Percentiles rank a stretch among this genome's conserved stretches.
Conservation (phyloP, 2,113 vertebrate species). For the Campylomormyrus numenius region DNA sequence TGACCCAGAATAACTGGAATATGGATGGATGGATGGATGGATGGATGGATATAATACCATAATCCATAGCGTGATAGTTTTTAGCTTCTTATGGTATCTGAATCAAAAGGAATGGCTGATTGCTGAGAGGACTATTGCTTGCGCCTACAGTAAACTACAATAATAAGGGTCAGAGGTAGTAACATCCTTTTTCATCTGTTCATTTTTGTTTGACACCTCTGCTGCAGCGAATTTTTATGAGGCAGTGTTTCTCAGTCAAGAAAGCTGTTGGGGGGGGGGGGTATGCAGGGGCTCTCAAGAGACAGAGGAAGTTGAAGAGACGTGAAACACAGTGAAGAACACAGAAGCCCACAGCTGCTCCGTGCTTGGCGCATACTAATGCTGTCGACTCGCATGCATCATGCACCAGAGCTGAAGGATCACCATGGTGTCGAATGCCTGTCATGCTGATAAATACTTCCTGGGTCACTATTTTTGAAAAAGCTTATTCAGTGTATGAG, state of each 20-base stretch:
- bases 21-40: not conserved
- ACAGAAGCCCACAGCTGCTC: not conserved
- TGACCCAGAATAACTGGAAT: not conserved
- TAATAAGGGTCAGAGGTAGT: not conserved
- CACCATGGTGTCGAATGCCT: not conserved
- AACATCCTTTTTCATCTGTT: not conserved
- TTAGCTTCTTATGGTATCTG: not conserved
- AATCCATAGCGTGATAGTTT: not conserved
- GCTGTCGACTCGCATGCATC: not conserved
- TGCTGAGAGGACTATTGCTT: not conserved
- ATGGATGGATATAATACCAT: not conserved
- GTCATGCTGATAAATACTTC: not conserved
- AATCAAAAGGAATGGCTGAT: not conserved
- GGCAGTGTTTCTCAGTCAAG: not conserved
- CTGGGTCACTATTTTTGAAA: not conserved
- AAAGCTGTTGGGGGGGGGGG: not conserved
- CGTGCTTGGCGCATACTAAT: not conserved
- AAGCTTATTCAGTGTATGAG: not conserved
- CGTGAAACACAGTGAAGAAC: not conserved
- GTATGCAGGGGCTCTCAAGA: not conserved
- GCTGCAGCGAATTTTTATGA: not conserved
- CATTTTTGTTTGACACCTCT: not conserved
- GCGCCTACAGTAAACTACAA: not conserved
- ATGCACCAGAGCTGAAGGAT: not conserved
- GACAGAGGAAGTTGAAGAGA: not conserved